Evolutionary conservation across 1,140 invertebrate genomes (phyloP), one percentile per base, ranked within the genome.

Genomic region (Chrysomallon squamiferum): DNA sequence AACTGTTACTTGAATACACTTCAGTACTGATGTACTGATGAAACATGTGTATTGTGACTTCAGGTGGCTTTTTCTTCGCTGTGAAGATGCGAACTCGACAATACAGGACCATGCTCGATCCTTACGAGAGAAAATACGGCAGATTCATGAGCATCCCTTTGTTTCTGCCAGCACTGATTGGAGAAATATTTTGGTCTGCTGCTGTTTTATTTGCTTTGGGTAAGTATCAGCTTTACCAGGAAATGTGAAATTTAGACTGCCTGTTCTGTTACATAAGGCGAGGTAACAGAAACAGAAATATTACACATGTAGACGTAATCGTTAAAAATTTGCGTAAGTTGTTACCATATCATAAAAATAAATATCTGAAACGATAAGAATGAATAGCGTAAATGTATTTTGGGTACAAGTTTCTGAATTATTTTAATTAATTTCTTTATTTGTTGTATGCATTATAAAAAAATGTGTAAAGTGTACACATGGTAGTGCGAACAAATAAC

Each of bases 51-150:
- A n/a, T n/a, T n/a, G n/a, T n/a, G n/a, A n/a, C 13, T 33, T 5
- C 54, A 95, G 95, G 96, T 76, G 97, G 97, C 18, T 90, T 97
- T 72, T 96, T 99, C 84, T 99, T 99, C 86, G 96, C 96, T 54
- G 95, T 95, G 83, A 93, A 94, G 74, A 98, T 99, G 97, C 88
- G 97, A 69, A 90, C 93, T 84, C 93, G 96, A 86, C 95, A 95
- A 60, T 98, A 98, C 86, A 92, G 97, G 52, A 99, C 97, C 13
- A 98, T 99, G 96, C 84, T 99, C 86, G 97, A 99, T 87, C 96
- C 97, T 0, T 91, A 98, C 72, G 80, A 87, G 87, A 93, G 95
- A 78, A 92, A 92, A 18, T 98, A 97, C 83, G 97, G 97, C 3
- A 92, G 94, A 78, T 88, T 95, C 66, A 98, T 98, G 94, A 95